A percentile compares a stretch with the other conserved stretches of the same genome.
These are phyloP conservation scores for Ichneumoninae sp. DNA, from an alignment of 2,888 invertebrate genomes.

Conservation along the genomic window DNA sequence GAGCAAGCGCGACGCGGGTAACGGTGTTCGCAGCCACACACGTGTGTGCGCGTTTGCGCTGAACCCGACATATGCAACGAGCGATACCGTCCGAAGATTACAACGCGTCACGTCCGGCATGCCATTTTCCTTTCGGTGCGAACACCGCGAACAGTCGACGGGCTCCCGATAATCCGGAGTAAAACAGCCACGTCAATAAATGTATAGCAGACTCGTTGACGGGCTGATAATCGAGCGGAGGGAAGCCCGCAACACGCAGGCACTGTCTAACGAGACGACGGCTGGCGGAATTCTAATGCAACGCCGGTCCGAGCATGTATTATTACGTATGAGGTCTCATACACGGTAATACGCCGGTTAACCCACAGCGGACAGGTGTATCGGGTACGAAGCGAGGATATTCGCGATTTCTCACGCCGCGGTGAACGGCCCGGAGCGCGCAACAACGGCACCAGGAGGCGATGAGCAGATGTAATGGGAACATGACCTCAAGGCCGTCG, in stretches of 20 bases:
- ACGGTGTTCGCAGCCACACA: background rate
- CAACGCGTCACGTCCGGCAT: slow-evolving; percentile 32
- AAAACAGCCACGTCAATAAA: background rate
- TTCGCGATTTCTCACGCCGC: slow-evolving; percentile 61
- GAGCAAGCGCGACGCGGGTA: slow-evolving; percentile 12
- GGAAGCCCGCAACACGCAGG: slow-evolving; percentile 18
- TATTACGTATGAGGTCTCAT: background rate
- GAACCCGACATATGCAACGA: background rate
- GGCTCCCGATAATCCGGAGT: slow-evolving; percentile 28
- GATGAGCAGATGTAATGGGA: slow-evolving; percentile 65
- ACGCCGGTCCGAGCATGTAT: background rate
- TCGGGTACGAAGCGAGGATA: slow-evolving; percentile 46
- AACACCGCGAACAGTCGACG: background rate
- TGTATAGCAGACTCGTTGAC: background rate
- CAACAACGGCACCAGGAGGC: slow-evolving; percentile 11
- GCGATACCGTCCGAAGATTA: slow-evolving; percentile 10
- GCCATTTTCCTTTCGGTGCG: slow-evolving; percentile 33
- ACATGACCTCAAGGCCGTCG: slow-evolving; percentile 66
- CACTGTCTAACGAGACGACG: slow-evolving; percentile 14
- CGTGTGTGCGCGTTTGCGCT: no score
- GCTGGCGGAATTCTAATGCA: background rate
- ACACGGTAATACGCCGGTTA: background rate
- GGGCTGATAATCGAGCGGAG: slow-evolving; percentile 18
- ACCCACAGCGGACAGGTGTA: slow-evolving; percentile 25
- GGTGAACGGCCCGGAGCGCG: slow-evolving; percentile 46